phyloP scores from a whole-genome alignment of 1,140 invertebrate genomes.

The Drosophila bifasciata region DNA sequence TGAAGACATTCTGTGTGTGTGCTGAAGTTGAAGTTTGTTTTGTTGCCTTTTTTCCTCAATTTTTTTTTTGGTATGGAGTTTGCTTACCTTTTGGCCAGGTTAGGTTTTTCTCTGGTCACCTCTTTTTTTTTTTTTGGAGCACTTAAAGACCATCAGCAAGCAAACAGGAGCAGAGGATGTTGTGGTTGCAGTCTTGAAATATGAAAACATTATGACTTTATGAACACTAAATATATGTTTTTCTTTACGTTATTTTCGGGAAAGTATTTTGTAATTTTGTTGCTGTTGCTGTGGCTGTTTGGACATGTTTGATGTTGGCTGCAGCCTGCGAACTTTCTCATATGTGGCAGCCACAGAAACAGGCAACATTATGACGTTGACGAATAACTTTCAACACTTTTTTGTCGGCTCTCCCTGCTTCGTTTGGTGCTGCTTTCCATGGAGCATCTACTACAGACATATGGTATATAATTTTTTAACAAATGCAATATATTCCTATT shows the following conservation, averaged over 20 bases:
- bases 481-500: constrained; percentile 43
- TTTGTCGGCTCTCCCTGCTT: constrained; percentile 23
- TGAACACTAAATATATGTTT: constrained; percentile 53
- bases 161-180: constrained; percentile 29
- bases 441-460: too few relatives aligned
- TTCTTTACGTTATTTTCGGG: constrained; percentile 12
- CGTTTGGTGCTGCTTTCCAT: constrained; percentile 7
- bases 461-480: constrained; percentile 14
- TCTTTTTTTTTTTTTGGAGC: constrained; percentile 39
- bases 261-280: constrained; percentile 6
- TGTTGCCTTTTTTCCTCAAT: constrained; percentile 34
- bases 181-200: constrained; percentile 52
- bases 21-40: constrained; percentile 58
- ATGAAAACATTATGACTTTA: constrained; percentile 73
- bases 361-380: constrained; percentile 56
- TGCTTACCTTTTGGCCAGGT: constrained; percentile 49
- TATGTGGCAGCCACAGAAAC: constrained; percentile 36
- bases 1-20: constrained; percentile 63
- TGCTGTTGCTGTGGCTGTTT: constrained; percentile 6
- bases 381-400: constrained; percentile 69
- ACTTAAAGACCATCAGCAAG: constrained; percentile 54
- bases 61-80: constrained; percentile 23
- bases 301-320: constrained; percentile 47
- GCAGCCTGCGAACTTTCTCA: constrained; percentile 19
- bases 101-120: constrained; percentile 22